phyloP scores from a whole-genome alignment of 2,113 vertebrate species.

The Stigmatopora argus region DNA sequence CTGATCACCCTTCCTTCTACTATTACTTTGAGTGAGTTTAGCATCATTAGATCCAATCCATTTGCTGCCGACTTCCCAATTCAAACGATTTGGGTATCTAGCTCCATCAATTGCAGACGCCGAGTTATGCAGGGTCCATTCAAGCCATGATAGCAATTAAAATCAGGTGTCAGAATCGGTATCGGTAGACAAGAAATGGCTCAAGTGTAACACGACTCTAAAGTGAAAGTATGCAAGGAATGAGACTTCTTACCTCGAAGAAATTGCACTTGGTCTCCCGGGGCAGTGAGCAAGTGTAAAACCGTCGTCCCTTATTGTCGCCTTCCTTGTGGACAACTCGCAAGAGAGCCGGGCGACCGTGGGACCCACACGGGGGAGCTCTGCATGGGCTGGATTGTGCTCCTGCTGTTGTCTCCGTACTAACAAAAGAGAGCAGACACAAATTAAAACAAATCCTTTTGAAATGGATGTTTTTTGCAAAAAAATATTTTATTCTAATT shows the following conservation, averaged over 20 bases:
- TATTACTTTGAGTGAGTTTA: no score
- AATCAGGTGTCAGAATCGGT: neutral
- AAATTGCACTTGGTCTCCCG: slow-evolving; percentile 75
- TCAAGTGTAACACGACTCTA: neutral
- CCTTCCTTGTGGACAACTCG: slow-evolving; percentile 82
- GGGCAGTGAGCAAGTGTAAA: slow-evolving; percentile 83
- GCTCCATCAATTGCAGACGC: no score
- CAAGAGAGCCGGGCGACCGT: slow-evolving; percentile 71
- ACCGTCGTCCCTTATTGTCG: slow-evolving; percentile 84
- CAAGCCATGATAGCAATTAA: no score
- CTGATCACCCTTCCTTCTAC: no score
- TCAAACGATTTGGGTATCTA: no score
- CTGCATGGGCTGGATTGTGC: slow-evolving; percentile 21
- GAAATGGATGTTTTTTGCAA: no score
- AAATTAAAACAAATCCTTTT: neutral
- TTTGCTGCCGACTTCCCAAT: no score
- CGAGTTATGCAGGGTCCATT: no score
- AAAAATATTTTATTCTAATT: no score
- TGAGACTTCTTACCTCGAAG: slow-evolving; percentile 76
- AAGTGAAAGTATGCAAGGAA: neutral
- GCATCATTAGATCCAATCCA: no score
- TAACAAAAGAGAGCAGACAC: slow-evolving; percentile 30
- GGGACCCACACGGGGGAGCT: slow-evolving; percentile 74
- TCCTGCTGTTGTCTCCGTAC: slow-evolving; percentile 24
- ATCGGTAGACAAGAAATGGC: no score